Evolutionary conservation across 2,797 vertebrate genomes (phyloP).

Genomic region (Lepus townsendii): DNA sequence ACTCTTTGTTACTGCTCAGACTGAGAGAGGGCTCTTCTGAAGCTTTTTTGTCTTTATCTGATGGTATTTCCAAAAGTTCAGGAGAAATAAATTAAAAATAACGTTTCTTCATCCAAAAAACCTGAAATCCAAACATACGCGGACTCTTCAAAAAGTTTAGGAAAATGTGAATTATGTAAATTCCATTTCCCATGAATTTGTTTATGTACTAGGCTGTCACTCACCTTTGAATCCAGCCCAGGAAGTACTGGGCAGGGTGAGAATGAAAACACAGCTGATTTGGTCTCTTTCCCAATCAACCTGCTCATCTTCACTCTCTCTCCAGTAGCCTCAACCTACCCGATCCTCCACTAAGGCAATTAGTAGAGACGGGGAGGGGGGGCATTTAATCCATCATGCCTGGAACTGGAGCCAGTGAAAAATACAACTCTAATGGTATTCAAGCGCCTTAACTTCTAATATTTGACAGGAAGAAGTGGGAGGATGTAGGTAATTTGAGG

Average conservation of each 20-base stretch:
- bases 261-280: not conserved
- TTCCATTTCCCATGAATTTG: no score
- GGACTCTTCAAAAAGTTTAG: no score
- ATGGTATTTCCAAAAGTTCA: no score
- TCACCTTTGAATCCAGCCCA: not conserved
- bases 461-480: not conserved
- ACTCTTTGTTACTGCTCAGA: not conserved
- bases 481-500: not conserved
- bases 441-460: not conserved
- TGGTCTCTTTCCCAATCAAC: not conserved
- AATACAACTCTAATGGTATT: conserved; percentile 30
- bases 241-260: not conserved
- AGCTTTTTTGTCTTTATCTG: not conserved
- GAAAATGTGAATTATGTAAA: no score
- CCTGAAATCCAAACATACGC: no score
- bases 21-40: not conserved
- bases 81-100: no score
- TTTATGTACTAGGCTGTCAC: not conserved
- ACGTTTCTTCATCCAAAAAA: no score
- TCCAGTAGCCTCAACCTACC: not conserved
- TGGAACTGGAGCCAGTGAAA: not conserved
- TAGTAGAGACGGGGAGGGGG: not conserved
- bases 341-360: not conserved
- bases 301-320: fast-evolving
- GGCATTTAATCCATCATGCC: not conserved